These are phyloP conservation scores for Acrocephalus kingi DNA, from an alignment of 2,113 vertebrate genomes.

Conservation along the genomic window DNA sequence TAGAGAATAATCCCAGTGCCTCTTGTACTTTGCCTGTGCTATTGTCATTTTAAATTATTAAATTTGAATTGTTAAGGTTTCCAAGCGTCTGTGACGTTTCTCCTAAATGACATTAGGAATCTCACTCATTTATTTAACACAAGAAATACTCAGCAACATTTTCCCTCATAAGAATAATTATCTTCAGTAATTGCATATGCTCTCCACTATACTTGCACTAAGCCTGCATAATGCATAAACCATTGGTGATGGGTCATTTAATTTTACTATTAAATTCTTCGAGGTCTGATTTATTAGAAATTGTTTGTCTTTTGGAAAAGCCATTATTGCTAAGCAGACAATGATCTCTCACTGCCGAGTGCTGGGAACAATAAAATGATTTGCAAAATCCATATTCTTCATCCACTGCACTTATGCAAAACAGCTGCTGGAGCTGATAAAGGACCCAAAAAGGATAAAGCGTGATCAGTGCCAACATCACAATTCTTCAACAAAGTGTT, in stretches of 20 bases:
- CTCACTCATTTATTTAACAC: conserved; percentile 37
- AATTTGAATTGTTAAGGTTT: conserved; percentile 37
- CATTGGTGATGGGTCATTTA: conserved; percentile 56
- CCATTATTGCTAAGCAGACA: conserved; percentile 58
- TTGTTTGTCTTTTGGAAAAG: conserved; percentile 66
- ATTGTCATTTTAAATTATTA: conserved; percentile 38
- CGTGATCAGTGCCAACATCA: not conserved
- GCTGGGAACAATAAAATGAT: conserved; percentile 22
- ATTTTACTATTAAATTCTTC: conserved; percentile 63
- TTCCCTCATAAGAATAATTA: conserved; percentile 48
- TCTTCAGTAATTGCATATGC: conserved; percentile 61
- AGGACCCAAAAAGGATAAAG: conserved; percentile 14
- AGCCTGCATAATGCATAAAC: conserved; percentile 52
- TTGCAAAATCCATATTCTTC: conserved; percentile 44
- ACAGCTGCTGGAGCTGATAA: conserved; percentile 56
- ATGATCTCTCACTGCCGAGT: conserved; percentile 24
- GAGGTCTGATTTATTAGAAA: conserved; percentile 62
- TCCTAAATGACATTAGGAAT: conserved; percentile 21
- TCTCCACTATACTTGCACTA: not conserved
- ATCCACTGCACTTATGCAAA: conserved; percentile 44
- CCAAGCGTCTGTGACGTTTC: not conserved
- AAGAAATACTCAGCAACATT: conserved; percentile 38
- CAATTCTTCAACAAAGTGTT: conserved; percentile 31
- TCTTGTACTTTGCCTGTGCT: not conserved
- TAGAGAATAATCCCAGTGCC: not conserved